phyloP scores from a whole-genome alignment of 2,888 invertebrate genomes.

The Acanthococcus lagerstroemiae region DNA sequence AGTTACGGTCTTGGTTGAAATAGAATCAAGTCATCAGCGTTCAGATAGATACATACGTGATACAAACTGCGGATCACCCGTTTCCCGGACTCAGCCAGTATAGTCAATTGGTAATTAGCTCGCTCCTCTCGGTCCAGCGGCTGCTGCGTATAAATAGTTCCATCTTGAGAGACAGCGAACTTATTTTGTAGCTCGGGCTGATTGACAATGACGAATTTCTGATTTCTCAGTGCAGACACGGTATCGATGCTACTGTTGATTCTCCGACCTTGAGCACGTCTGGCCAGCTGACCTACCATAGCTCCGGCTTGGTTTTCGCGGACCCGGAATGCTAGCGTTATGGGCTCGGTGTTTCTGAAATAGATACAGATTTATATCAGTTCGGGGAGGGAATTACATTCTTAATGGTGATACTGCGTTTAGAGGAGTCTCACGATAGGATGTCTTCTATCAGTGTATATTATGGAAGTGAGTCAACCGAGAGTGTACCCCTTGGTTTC shows the following conservation, averaged over 20 bases:
- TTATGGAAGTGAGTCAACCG: too few relatives aligned
- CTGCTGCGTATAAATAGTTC: conserved; percentile 64
- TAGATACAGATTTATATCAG: background rate
- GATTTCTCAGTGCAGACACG: conserved; percentile 39
- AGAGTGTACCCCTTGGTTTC: too few relatives aligned
- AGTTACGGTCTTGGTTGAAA: too few relatives aligned
- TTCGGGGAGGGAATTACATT: background rate
- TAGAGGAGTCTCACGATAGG: too few relatives aligned
- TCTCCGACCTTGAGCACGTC: background rate
- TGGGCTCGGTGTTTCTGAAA: conserved; percentile 44
- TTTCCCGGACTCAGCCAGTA: conserved; percentile 66
- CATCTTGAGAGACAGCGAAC: conserved; percentile 65
- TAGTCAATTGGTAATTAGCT: conserved; percentile 62
- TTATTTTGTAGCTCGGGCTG: conserved; percentile 70
- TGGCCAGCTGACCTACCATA: conserved; percentile 55
- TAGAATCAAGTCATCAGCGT: too few relatives aligned
- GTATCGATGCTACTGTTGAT: conserved; percentile 19
- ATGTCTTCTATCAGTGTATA: too few relatives aligned
- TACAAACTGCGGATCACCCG: conserved; percentile 50
- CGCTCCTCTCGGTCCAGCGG: conserved; percentile 67
- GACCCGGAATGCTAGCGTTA: conserved; percentile 62
- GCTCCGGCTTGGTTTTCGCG: conserved; percentile 65
- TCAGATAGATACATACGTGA: conserved; percentile 9
- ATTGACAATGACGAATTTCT: conserved; percentile 67
- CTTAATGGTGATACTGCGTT: too few relatives aligned